These are phyloP conservation scores for Microctenopoma stevenorrisi DNA, from an alignment of 2,797 vertebrate genomes.

Conservation along the genomic window DNA sequence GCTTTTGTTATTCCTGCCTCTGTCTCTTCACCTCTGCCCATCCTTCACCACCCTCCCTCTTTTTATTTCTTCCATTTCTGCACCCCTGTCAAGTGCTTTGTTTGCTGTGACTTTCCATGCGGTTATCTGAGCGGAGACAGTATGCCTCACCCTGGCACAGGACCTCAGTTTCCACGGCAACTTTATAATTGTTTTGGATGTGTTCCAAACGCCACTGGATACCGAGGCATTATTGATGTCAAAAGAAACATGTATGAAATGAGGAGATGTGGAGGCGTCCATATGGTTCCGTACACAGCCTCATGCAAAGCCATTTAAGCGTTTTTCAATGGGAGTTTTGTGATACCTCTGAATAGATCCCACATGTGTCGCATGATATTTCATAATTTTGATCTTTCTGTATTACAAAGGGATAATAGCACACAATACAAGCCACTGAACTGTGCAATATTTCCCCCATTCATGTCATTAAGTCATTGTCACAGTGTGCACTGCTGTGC, in stretches of 20 bases:
- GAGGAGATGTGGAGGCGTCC: slow-evolving; percentile 84
- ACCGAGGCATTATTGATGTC: slow-evolving; percentile 87
- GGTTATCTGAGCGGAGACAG: slow-evolving; percentile 89
- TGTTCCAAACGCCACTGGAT: slow-evolving; percentile 87
- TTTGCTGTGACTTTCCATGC: slow-evolving; percentile 87
- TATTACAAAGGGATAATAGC: slow-evolving; percentile 77
- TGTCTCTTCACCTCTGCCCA: slow-evolving; percentile 78
- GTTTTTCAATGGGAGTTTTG: slow-evolving; percentile 79
- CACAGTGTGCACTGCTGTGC: slow-evolving; percentile 66
- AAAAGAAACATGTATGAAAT: slow-evolving; percentile 88
- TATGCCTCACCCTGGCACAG: slow-evolving; percentile 92
- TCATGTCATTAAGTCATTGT: slow-evolving; percentile 79
- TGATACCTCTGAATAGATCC: slow-evolving; percentile 78
- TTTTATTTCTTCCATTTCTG: slow-evolving; percentile 73
- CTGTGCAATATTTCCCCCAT: slow-evolving; percentile 72
- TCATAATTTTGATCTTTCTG: slow-evolving; percentile 78
- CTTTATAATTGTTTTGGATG: slow-evolving; percentile 98
- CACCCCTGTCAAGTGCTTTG: slow-evolving; percentile 84
- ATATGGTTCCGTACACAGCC: slow-evolving; percentile 84
- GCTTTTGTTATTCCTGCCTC: slow-evolving; percentile 73
- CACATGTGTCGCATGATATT: slow-evolving; percentile 78
- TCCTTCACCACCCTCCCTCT: slow-evolving; percentile 74
- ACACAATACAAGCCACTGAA: slow-evolving; percentile 66
- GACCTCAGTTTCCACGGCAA: slow-evolving; percentile 95
- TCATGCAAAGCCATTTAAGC: slow-evolving; percentile 80